phyloP scores from a whole-genome alignment of 1,140 invertebrate genomes.

The Brachionus rotundiformis region DNA sequence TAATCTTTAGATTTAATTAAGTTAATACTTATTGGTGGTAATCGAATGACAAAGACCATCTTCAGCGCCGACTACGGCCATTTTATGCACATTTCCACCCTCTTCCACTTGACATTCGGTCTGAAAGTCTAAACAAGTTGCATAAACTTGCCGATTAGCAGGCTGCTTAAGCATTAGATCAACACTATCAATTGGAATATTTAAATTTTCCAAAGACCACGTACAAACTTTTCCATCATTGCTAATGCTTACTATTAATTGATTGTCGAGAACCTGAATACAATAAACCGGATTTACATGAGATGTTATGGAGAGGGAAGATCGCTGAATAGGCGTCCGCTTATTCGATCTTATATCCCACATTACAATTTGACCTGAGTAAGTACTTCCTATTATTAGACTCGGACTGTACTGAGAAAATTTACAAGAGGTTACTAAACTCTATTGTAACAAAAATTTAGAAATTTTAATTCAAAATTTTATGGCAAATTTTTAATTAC shows the following conservation, averaged over 20 bases:
- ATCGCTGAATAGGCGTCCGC: slow-evolving; percentile 90
- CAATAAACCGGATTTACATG: slow-evolving; percentile 66
- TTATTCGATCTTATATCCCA: slow-evolving; percentile 96
- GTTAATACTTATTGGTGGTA: not conserved
- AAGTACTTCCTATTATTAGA: slow-evolving; percentile 91
- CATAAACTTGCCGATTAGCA: slow-evolving; percentile 27
- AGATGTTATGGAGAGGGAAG: slow-evolving; percentile 84
- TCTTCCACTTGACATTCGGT: not conserved
- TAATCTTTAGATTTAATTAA: not conserved
- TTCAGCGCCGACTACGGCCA: slow-evolving; percentile 29
- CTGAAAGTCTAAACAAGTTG: slow-evolving; percentile 49
- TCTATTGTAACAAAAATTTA: slow-evolving; percentile 10
- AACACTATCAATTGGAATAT: slow-evolving; percentile 75
- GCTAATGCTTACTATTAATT: slow-evolving; percentile 94
- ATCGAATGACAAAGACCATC: slow-evolving; percentile 44
- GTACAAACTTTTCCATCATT: slow-evolving; percentile 95
- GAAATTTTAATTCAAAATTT: not conserved
- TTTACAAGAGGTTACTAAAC: slow-evolving; percentile 77
- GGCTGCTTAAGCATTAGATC: slow-evolving; percentile 14
- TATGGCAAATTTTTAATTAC: not conserved
- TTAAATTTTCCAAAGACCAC: slow-evolving; percentile 97
- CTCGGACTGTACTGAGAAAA: slow-evolving; percentile 98
- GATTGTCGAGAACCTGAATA: slow-evolving; percentile 92
- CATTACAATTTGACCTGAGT: slow-evolving; percentile 95
- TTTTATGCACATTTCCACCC: not conserved